Conservation (phyloP, 2,888 invertebrate species). For the Serripes groenlandicus region DNA sequence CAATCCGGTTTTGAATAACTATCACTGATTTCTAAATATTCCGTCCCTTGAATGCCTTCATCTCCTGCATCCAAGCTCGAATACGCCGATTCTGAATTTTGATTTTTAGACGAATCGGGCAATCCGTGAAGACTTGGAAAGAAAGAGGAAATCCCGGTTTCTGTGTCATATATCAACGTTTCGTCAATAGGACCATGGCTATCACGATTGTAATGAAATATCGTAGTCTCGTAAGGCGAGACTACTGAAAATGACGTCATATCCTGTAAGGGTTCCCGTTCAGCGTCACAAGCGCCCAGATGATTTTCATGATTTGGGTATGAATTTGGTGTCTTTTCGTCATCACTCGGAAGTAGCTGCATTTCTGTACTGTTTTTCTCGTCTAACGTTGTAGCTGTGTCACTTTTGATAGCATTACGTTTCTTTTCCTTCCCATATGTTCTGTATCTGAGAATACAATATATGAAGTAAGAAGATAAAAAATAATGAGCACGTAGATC, state of each 20-base stretch:
- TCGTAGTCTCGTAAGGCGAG: conserved; percentile 59
- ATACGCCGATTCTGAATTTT: conserved; percentile 58
- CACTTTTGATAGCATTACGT: conserved; percentile 35
- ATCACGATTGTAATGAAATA: conserved; percentile 61
- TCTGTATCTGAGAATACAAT: conserved; percentile 63
- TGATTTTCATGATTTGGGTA: background rate
- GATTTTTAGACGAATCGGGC: conserved; percentile 38
- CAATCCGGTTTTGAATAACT: conserved; percentile 9
- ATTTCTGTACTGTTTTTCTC: conserved; percentile 62
- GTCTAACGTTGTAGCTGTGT: conserved; percentile 55
- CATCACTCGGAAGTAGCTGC: conserved; percentile 47
- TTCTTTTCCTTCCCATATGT: conserved; percentile 52
- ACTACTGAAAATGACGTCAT: conserved; percentile 28
- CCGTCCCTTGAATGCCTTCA: conserved; percentile 34
- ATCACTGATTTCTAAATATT: conserved; percentile 38
- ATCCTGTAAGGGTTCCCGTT: conserved; percentile 30
- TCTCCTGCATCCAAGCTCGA: conserved; percentile 51
- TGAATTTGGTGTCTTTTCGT: conserved; percentile 18
- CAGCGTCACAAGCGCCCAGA: background rate
- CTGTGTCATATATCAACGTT: conserved; percentile 45
- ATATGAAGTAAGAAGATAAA: too few species aligned
- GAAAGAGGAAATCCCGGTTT: conserved; percentile 56
- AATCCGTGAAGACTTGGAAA: conserved; percentile 46
- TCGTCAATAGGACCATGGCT: conserved; percentile 41
- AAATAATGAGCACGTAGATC: too few species aligned